Evolutionary conservation across 2,797 vertebrate genomes (phyloP).

Genomic region (Hydrocynus forskahlii): DNA sequence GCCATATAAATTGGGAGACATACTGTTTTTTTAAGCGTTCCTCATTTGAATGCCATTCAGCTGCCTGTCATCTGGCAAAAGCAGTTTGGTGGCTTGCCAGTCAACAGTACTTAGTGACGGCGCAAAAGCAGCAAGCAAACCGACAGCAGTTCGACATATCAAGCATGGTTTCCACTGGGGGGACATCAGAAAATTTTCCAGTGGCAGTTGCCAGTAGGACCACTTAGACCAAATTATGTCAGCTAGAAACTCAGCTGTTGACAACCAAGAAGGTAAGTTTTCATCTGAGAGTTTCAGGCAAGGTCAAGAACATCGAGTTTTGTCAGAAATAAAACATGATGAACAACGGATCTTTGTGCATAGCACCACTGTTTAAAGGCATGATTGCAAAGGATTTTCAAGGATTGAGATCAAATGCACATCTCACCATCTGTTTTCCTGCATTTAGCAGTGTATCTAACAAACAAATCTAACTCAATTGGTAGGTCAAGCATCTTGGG

Average conservation of each 20-base stretch:
- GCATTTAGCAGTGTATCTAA: not conserved
- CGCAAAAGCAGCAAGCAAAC: not conserved
- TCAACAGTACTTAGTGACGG: not conserved
- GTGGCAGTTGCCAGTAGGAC: not conserved
- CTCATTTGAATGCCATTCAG: not conserved
- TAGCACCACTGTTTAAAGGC: not conserved
- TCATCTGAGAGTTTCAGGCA: not conserved
- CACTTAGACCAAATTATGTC: not conserved
- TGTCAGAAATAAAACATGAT: not conserved
- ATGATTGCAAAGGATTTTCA: not conserved
- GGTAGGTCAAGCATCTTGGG: too few species aligned
- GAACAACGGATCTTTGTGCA: not conserved
- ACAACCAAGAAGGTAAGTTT: not conserved
- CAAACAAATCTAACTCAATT: not conserved
- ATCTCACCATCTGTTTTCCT: not conserved
- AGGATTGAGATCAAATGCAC: not conserved
- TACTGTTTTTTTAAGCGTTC: not conserved
- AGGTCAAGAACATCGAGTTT: not conserved
- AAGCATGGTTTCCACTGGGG: not conserved
- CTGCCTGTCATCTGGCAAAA: not conserved
- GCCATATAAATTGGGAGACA: not conserved
- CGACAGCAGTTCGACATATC: not conserved
- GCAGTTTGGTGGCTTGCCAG: not conserved
- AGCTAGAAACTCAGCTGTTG: not conserved
- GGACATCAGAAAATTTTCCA: not conserved